Evolutionary conservation across 2,797 vertebrate genomes (phyloP).

Genomic region (Poecilia picta): DNA sequence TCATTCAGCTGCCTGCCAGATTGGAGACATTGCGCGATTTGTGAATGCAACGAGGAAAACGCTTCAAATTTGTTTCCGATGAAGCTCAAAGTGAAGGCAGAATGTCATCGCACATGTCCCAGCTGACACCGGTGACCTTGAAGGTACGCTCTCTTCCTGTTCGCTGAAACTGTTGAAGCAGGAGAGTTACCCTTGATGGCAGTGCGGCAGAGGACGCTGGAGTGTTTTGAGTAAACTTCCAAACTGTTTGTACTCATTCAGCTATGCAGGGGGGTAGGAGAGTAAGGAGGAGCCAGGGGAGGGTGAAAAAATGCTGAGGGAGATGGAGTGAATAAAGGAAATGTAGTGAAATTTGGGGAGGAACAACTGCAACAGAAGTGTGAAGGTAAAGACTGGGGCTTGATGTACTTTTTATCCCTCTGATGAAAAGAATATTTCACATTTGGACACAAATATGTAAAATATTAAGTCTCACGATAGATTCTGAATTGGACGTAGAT

Average conservation of each 20-base stretch:
- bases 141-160: constrained; percentile 33
- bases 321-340: background rate
- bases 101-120: constrained; percentile 16
- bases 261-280: constrained; percentile 34
- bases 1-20: background rate
- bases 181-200: constrained; percentile 48
- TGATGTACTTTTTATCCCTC: background rate
- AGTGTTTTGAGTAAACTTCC: constrained; percentile 76
- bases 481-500: background rate
- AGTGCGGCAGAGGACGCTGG: constrained; percentile 28
- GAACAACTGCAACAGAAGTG: background rate
- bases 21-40: background rate
- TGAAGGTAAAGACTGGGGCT: background rate
- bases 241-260: constrained; percentile 71
- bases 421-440: background rate
- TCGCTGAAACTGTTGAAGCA: constrained; percentile 20
- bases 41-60: background rate
- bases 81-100: background rate
- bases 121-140: constrained; percentile 47
- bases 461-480: background rate
- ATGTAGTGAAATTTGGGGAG: constrained; percentile 7
- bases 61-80: background rate
- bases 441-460: background rate
- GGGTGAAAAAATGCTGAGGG: constrained; percentile 6
- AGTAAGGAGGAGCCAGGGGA: constrained; percentile 1